Base-by-base conservation (phyloP, 92 coral and sea anemone species). In the Umimayanthus kanabou region DNA sequence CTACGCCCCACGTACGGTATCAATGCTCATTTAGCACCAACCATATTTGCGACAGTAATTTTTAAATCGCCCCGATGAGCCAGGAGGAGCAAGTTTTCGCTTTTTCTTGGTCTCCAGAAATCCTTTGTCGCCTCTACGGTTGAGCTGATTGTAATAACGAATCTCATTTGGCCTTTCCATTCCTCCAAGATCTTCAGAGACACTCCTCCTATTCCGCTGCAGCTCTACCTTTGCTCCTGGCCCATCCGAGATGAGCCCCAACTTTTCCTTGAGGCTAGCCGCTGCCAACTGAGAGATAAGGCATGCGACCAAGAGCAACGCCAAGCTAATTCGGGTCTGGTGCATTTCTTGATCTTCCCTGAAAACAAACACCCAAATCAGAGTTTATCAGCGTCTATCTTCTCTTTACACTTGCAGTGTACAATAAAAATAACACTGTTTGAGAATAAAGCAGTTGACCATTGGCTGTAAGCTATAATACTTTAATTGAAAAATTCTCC, bases 201-300 rank as follows among this genome's bases (percentile, higher is more conserved):
- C 40, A 6, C 50, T 75, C 14, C 53, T 40, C 11, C 11, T 13
- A 18, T 14, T 33, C 1, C 11, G 16, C 53, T 6, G 42, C 26
- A 20, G 53, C 47, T 39, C 79, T 9, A 33, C 20, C 26, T 4
- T 18, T 22, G 79, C 4, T 10, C 43, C 45, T 15, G 78, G 9
- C 13, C 45, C 79, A 75, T 75, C 23, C 11, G 79, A 39, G 16
- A 37, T 40, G 25, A 75, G 47, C 18, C 79, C 47, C 47, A 75
- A 20, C 28, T 75, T 75, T 75, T 75, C 53, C 28, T 75, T 75
- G 79, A 75, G 53, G n/a, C 79, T 75, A 10, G 79, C 79, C 4
- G 53, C 50, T 18, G 10, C 25, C 47, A 75, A 7, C 15, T 37
- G 47, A 37, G 50, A 75, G 53, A 75, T n/a, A 6, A 75, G 28